phyloP scores from a whole-genome alignment of 2,888 invertebrate genomes.

The Leucozona laternaria region DNA sequence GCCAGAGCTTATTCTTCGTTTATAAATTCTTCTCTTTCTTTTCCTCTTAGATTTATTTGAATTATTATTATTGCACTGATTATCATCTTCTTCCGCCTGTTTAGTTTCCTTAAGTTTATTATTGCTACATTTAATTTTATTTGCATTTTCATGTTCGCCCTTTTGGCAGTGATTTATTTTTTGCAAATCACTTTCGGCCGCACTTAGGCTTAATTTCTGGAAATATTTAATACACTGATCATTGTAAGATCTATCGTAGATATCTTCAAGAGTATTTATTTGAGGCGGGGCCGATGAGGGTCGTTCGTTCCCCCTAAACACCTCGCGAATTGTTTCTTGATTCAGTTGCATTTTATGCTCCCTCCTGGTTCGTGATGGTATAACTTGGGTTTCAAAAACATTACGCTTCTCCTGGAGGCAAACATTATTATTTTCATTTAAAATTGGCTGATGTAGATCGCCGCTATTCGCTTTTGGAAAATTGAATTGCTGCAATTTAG shows the following conservation, averaged over 20 bases:
- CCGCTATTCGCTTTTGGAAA: neutral
- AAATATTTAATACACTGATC: slow-evolving; percentile 82
- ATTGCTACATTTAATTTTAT: slow-evolving; percentile 1
- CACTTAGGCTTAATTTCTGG: slow-evolving; percentile 79
- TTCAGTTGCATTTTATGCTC: slow-evolving; percentile 90
- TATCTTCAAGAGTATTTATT: slow-evolving; percentile 79
- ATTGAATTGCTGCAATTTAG: slow-evolving; percentile 7
- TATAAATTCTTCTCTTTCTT: slow-evolving; percentile 79
- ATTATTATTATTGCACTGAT: neutral
- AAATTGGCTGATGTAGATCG: neutral
- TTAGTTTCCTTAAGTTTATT: slow-evolving; percentile 15
- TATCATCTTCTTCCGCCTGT: neutral
- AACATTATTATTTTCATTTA: slow-evolving; percentile 57
- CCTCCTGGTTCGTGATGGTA: slow-evolving; percentile 90
- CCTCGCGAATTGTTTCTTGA: slow-evolving; percentile 91
- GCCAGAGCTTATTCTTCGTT: slow-evolving; percentile 83
- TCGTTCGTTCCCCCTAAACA: slow-evolving; percentile 89
- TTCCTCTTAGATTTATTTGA: slow-evolving; percentile 76
- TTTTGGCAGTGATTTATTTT: neutral
- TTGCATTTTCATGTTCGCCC: neutral
- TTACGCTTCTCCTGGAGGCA: slow-evolving; percentile 79
- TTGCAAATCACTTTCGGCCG: slow-evolving; percentile 51
- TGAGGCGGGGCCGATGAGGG: slow-evolving; percentile 92
- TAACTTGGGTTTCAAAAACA: slow-evolving; percentile 88
- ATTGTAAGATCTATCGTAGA: slow-evolving; percentile 79